Evolutionary conservation across 2,888 invertebrate species (phyloP).

Genomic region (Venusia cambrica): DNA sequence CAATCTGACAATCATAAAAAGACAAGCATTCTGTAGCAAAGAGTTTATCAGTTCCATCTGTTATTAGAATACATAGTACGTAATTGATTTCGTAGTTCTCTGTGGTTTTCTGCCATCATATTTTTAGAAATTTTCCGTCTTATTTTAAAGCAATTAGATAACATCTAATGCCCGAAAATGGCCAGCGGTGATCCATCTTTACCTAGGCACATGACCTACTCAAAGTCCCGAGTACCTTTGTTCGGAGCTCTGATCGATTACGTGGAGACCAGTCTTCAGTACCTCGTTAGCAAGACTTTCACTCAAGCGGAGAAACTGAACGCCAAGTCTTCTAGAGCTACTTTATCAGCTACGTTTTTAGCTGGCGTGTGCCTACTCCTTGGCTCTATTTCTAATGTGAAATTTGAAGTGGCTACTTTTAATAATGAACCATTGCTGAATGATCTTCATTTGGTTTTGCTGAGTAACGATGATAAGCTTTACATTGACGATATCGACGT

Average conservation of each 20-base stretch:
- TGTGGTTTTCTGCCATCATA: no score
- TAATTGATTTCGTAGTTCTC: no score
- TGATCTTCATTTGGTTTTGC: conserved; percentile 63
- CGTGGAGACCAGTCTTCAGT: conserved; percentile 54
- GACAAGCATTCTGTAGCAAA: no score
- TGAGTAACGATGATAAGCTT: conserved; percentile 63
- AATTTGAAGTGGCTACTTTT: conserved; percentile 65
- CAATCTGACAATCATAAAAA: no score
- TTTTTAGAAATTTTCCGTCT: no score
- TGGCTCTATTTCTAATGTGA: conserved; percentile 59
- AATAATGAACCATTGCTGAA: conserved; percentile 51
- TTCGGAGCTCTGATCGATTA: conserved; percentile 65
- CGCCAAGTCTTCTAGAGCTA: conserved; percentile 39
- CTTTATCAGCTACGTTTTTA: conserved; percentile 54
- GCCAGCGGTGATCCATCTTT: conserved; percentile 34
- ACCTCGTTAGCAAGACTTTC: conserved; percentile 48
- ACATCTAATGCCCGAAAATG: conserved; percentile 32
- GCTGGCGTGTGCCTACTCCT: conserved; percentile 52
- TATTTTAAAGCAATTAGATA: no score
- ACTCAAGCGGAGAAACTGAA: conserved; percentile 51
- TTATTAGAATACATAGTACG: no score
- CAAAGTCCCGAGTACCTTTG: conserved; percentile 54
- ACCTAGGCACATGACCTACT: conserved; percentile 55
- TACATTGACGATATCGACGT: conserved; percentile 69
- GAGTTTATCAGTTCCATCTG: no score